A percentile compares a stretch with the other conserved stretches of the same genome.
These are phyloP conservation scores for Girardinus metallicus DNA, from an alignment of 2,797 vertebrate genomes.

Conservation along the genomic window DNA sequence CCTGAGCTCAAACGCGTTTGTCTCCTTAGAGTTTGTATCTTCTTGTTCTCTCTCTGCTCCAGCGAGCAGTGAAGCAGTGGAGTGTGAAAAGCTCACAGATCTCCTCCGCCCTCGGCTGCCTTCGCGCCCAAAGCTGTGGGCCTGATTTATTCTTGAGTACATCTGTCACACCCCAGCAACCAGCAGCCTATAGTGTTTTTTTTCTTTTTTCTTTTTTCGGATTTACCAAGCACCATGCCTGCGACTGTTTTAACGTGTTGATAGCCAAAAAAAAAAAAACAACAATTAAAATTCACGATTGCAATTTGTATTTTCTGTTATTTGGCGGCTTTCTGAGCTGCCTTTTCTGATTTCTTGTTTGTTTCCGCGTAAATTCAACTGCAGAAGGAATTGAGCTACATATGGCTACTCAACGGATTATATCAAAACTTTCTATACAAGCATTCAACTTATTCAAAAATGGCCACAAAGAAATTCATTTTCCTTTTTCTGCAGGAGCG, in stretches of 20 bases:
- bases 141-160: constrained; percentile 14
- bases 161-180: constrained; percentile 25
- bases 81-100: constrained; percentile 41
- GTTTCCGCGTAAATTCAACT: not conserved
- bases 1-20: not conserved
- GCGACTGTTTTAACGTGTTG: not conserved
- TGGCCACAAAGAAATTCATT: not conserved
- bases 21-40: constrained; percentile 19
- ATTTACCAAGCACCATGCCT: not conserved
- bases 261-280: not conserved
- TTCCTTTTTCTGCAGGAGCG: not conserved
- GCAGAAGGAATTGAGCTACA: not conserved
- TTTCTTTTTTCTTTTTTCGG: not conserved
- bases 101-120: constrained; percentile 31
- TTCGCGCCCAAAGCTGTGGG: constrained; percentile 7
- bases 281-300: not conserved
- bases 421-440: not conserved
- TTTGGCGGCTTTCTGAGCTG: not conserved
- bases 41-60: constrained; percentile 39
- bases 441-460: not conserved
- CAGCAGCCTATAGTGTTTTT: not conserved
- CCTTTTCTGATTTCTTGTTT: not conserved
- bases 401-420: not conserved
- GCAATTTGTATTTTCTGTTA: not conserved
- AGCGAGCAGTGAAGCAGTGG: constrained; percentile 27